These are phyloP conservation scores for Phaonia tiefii DNA, from an alignment of 2,888 invertebrate species.

Conservation along the genomic window DNA sequence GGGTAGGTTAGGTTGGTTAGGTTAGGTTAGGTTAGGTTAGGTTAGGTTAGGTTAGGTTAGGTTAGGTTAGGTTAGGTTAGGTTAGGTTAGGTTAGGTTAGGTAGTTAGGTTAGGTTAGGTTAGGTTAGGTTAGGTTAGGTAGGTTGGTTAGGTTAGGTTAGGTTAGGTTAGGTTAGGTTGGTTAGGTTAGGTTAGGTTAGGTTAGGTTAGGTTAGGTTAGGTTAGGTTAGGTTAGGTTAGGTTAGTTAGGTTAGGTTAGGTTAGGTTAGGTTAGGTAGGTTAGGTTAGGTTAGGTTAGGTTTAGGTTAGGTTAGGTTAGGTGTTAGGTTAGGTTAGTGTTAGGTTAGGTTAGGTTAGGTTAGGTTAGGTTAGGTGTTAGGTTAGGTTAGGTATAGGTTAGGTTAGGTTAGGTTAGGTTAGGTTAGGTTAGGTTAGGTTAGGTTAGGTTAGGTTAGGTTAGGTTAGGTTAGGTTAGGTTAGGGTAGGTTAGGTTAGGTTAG, in stretches of 20 bases:
- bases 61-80: neutral
- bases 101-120: too few relatives aligned
- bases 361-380: neutral
- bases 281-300: neutral
- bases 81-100: neutral
- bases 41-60: neutral
- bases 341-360: neutral
- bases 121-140: neutral
- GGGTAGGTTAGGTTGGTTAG: neutral
- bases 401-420: neutral
- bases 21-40: neutral
- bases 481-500: too few relatives aligned
- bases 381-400: neutral
- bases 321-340: neutral
- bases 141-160: neutral
- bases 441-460: constrained; percentile 19
- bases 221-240: neutral
- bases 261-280: neutral
- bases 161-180: neutral
- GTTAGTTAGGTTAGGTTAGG: neutral
- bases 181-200: neutral
- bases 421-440: neutral
- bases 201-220: neutral
- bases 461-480: neutral
- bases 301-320: neutral